These are phyloP conservation scores for Rhinophrynus dorsalis DNA, from an alignment of 2,797 vertebrate species.

Conservation along the genomic window DNA sequence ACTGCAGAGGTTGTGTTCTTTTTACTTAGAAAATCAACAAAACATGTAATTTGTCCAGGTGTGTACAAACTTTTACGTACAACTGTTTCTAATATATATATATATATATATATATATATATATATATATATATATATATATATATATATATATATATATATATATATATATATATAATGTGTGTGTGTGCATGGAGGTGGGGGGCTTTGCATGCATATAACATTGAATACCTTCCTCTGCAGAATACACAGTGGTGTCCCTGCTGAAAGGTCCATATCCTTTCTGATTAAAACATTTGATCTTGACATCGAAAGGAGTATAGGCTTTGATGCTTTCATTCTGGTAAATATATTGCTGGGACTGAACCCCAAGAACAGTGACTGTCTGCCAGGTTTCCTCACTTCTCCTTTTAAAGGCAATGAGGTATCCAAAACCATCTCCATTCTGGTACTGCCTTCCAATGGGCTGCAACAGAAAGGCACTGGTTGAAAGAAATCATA, in stretches of 20 bases:
- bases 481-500: no score
- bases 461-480: constrained; percentile 69
- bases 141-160: no score
- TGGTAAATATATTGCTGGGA: constrained; percentile 86
- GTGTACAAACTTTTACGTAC: no score
- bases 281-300: constrained; percentile 87
- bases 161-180: no score
- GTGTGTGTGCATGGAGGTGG: no score
- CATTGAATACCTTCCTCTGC: constrained; percentile 97
- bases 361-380: constrained; percentile 76
- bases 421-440: constrained; percentile 90
- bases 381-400: constrained; percentile 69
- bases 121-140: no score
- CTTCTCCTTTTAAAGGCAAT: constrained; percentile 83
- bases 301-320: constrained; percentile 90
- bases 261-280: constrained; percentile 91
- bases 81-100: no score
- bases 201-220: no score
- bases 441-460: constrained; percentile 91
- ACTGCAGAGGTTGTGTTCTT: no score
- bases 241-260: constrained; percentile 82
- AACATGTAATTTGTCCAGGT: no score
- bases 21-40: no score
- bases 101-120: no score
- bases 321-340: constrained; percentile 83